Evolutionary conservation across 2,113 vertebrate species (phyloP), one percentile per base, ranked within the genome.

Genomic region (Takifugu bimaculatus): DNA sequence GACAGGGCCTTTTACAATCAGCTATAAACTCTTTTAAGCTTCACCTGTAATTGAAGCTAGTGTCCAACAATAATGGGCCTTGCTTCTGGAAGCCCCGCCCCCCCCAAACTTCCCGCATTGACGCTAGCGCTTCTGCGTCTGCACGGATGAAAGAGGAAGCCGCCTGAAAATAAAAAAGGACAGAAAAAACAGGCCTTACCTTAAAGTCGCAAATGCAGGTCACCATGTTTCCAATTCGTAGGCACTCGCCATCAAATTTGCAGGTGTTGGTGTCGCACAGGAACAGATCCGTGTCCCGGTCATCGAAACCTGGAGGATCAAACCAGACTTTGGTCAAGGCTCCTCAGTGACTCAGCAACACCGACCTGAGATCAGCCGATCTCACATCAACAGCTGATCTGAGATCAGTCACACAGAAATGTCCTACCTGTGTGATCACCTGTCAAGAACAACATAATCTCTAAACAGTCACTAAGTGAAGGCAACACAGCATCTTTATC

Each of bases 161-260:
- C 10, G 44, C 1, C 5, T 49, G 5, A 28, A 62, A 50, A 6
- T 5, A 50, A 62, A 20, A 43, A 13, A 14, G 29, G 20, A 44
- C 54, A 64, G 1, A 60, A 44, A 57, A 57, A 51, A 1, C 72
- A 57, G 72, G 57, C 70, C 92, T 95, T 94, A 99, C 97, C 97
- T 99, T 99, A 86, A 99, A 97, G 89, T 99, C 94, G 82, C 97
- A 99, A 89, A 98, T 96, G 90, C 97, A 99, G 62, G 95, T 99
- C 89, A 98, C 95, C 78, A 94, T 97, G 91, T 98, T 94, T 89
- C 97, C 97, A 75, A 99, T 98, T 82, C 94, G 89, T 89, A 99
- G 93, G 87, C 97, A 99, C 82, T 99, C 96, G 60, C 95, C 97
- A 51, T 98, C 97, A 77, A 97, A 99, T 93, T 98, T 98, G 93